phyloP scores from a whole-genome alignment of 2,113 vertebrate species.

The Gymnobelideus leadbeateri region DNA sequence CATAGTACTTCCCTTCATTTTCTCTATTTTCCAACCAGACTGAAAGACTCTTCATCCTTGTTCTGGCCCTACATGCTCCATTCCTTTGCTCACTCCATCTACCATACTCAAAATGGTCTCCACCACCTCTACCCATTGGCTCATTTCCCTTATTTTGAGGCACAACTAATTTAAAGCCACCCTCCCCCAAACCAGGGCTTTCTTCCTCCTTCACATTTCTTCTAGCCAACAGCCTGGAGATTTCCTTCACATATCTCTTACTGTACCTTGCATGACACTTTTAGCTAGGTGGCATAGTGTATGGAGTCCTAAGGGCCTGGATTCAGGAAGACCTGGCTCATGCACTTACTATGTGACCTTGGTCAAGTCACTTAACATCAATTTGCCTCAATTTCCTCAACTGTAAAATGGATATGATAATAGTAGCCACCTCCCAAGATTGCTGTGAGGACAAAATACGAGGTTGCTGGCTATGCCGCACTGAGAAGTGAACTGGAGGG shows the following conservation, averaged over 20 bases:
- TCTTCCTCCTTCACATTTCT: background rate
- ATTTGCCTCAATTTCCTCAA: background rate
- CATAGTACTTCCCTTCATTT: background rate
- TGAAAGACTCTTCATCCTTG: too few relatives aligned
- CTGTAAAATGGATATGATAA: background rate
- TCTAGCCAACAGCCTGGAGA: background rate
- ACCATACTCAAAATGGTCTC: background rate
- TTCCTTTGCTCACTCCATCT: background rate
- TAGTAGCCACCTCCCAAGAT: background rate
- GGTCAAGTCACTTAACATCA: background rate
- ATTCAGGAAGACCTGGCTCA: background rate
- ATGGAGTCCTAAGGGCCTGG: background rate
- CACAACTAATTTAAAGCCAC: background rate
- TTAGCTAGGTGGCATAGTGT: background rate
- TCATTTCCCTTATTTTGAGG: background rate
- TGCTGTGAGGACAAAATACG: background rate
- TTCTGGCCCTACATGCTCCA: background rate
- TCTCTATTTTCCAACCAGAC: background rate
- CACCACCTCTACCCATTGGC: background rate
- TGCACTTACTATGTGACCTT: background rate
- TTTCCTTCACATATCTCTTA: background rate
- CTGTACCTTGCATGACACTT: background rate
- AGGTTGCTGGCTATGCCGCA: background rate
- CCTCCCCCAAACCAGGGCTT: background rate
- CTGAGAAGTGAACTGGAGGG: background rate